Evolutionary conservation across 2,797 vertebrate species (phyloP).

Genomic region (Fratercula arctica): DNA sequence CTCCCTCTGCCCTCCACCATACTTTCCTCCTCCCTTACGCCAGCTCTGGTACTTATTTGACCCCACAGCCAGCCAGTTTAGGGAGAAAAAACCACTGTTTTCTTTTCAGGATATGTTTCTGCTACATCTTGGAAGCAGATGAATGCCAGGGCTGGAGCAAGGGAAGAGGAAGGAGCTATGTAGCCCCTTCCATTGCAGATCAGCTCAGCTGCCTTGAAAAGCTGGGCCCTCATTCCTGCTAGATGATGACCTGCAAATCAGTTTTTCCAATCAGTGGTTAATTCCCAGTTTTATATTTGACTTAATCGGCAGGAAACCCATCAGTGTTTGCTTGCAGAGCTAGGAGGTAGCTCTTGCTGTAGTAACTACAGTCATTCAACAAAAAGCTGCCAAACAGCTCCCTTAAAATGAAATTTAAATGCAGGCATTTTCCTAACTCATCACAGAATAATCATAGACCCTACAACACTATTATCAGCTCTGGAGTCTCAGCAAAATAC

Average conservation of each 20-base stretch:
- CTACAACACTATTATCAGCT: background rate
- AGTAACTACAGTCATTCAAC: background rate
- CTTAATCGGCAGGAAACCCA: background rate
- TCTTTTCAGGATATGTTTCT: background rate
- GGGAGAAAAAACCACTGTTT: background rate
- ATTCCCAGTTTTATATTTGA: background rate
- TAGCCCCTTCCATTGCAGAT: background rate
- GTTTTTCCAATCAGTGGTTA: background rate
- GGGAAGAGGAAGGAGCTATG: background rate
- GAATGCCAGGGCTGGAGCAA: background rate
- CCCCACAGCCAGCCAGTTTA: background rate
- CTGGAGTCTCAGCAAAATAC: background rate
- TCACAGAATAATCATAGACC: background rate
- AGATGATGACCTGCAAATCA: background rate
- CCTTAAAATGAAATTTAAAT: background rate
- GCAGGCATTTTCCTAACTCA: background rate
- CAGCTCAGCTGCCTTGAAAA: background rate
- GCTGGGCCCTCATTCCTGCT: background rate
- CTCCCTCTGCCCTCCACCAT: background rate
- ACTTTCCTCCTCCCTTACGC: background rate
- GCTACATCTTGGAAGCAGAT: background rate
- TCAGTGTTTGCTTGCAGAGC: background rate
- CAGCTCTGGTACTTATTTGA: background rate
- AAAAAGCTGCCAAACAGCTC: background rate
- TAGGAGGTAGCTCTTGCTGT: background rate